These are phyloP conservation scores for Carlito syrichta DNA, from an alignment of 2,113 vertebrate species.

Conservation along the genomic window DNA sequence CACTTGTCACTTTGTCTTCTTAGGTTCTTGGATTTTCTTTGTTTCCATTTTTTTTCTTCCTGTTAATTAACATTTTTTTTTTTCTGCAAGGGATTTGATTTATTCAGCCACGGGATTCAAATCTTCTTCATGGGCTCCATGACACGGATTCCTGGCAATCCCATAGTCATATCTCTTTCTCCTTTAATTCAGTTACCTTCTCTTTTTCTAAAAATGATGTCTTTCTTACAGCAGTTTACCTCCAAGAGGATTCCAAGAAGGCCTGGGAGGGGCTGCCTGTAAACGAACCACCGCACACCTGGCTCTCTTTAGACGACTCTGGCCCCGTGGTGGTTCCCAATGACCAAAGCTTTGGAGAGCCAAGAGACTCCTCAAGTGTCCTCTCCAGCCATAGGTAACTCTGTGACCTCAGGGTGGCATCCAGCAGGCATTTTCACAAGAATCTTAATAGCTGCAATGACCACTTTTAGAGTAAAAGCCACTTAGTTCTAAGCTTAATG, in stretches of 20 bases:
- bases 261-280: not conserved
- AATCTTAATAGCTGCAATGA: too few species aligned
- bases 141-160: conserved; percentile 78
- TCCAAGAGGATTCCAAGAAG: conserved; percentile 7
- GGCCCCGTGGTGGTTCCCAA: not conserved
- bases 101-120: conserved; percentile 76
- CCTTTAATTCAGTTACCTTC: not conserved
- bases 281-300: not conserved
- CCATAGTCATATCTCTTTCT: conserved; percentile 5
- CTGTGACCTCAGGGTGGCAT: not conserved
- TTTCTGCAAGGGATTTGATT: conserved; percentile 76
- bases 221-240: conserved; percentile 12
- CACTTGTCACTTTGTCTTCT: conserved; percentile 80
- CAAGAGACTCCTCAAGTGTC: not conserved
- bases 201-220: conserved; percentile 11
- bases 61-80: conserved; percentile 81
- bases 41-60: conserved; percentile 56
- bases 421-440: too few species aligned
- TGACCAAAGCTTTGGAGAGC: not conserved
- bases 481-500: conserved; percentile 58
- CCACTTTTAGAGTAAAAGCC: conserved; percentile 73
- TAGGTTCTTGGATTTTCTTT: conserved; percentile 58
- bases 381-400: not conserved
- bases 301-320: not conserved
- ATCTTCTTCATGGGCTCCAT: conserved; percentile 71